Percentiles rank a stretch among this genome's conserved stretches.
phyloP scores from a whole-genome alignment of 2,797 vertebrate species.

The Hephaestus fuliginosus region DNA sequence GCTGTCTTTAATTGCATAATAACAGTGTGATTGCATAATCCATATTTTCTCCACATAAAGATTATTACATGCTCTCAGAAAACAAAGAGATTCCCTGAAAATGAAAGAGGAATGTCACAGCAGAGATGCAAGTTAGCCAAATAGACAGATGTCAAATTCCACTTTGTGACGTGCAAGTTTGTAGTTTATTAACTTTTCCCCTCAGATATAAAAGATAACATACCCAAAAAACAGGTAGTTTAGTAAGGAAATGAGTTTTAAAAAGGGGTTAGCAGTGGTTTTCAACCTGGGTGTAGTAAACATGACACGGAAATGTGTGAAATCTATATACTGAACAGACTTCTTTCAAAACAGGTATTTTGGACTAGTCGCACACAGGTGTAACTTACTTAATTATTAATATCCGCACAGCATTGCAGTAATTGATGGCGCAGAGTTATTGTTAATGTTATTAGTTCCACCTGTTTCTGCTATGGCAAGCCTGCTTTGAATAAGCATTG shows the following conservation, averaged over 20 bases:
- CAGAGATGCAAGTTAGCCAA: constrained; percentile 25
- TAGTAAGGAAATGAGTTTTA: no score
- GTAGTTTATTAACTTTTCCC: not conserved
- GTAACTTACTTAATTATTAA: not conserved
- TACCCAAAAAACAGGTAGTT: not conserved
- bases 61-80: not conserved
- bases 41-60: not conserved
- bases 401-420: not conserved
- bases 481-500: not conserved
- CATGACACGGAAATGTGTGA: not conserved
- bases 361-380: not conserved
- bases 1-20: not conserved
- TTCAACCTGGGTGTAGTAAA: not conserved
- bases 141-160: constrained; percentile 26
- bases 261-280: no score
- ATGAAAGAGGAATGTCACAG: constrained; percentile 29
- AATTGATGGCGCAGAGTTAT: not conserved
- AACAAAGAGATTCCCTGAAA: not conserved
- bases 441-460: not conserved
- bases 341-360: not conserved
- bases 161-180: not conserved
- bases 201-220: not conserved
- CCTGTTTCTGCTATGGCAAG: not conserved
- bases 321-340: not conserved
- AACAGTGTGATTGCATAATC: not conserved